These are phyloP conservation scores for Fulica atra DNA, from an alignment of 2,113 vertebrate species.

Conservation along the genomic window DNA sequence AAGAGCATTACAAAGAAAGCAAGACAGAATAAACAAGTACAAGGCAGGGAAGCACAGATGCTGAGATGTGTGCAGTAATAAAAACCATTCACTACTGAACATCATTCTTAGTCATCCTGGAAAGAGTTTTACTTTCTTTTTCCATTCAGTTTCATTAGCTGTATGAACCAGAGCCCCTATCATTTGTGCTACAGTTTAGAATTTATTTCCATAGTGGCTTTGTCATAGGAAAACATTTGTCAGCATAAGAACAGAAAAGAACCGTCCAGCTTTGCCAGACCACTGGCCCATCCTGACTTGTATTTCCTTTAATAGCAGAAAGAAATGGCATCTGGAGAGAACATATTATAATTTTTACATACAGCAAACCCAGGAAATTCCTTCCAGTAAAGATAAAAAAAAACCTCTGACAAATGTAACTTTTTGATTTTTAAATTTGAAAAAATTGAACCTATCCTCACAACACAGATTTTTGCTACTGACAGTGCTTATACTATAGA, in stretches of 20 bases:
- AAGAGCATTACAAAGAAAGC: not conserved
- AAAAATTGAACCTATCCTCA: not conserved
- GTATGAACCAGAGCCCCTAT: not conserved
- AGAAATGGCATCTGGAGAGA: not conserved
- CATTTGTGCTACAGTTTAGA: not conserved
- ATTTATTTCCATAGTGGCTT: not conserved
- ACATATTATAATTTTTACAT: not conserved
- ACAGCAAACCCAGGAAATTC: not conserved
- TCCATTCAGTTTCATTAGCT: not conserved
- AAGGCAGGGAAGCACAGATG: not conserved
- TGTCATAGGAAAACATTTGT: not conserved
- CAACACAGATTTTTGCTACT: not conserved
- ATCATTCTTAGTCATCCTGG: not conserved
- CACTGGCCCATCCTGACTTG: not conserved
- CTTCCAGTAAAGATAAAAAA: not conserved
- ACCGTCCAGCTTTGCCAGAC: not conserved
- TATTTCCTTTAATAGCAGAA: not conserved
- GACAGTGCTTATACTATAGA: not conserved
- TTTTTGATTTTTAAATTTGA: not conserved
- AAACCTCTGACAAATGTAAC: not conserved
- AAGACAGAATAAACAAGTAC: not conserved
- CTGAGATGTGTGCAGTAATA: accelerated
- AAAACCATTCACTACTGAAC: not conserved
- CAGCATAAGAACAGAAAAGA: not conserved
- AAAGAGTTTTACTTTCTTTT: not conserved